phyloP scores from a whole-genome alignment of 2,888 invertebrate genomes.

The Heteropelma amictum region DNA sequence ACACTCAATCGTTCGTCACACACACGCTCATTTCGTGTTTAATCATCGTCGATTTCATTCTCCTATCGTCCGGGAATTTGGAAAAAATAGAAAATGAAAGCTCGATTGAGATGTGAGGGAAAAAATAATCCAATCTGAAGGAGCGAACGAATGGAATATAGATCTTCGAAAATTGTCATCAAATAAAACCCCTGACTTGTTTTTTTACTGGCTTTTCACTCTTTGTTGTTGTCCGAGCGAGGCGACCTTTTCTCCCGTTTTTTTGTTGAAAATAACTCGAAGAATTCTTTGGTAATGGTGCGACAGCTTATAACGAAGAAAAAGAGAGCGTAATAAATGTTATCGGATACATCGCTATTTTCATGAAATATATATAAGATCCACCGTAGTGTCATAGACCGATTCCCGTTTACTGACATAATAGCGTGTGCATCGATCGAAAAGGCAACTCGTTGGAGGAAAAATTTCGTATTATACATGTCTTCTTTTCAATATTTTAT shows the following conservation, averaged over 20 bases:
- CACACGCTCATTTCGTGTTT: background rate
- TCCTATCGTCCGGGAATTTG: background rate
- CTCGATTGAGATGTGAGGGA: background rate
- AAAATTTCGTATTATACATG: conserved; percentile 56
- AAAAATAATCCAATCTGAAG: no score
- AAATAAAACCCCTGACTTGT: background rate
- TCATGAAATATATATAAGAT: background rate
- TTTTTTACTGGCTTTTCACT: background rate
- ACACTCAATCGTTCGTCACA: background rate
- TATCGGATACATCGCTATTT: background rate
- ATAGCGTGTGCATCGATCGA: conserved; percentile 67
- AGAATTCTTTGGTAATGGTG: background rate
- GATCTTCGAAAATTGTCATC: background rate
- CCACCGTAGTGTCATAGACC: conserved; percentile 35
- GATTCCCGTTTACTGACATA: conserved; percentile 55
- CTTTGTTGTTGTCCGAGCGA: background rate
- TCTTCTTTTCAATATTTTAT: conserved; percentile 28
- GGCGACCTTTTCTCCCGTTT: background rate
- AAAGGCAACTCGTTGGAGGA: conserved; percentile 77
- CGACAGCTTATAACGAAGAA: background rate
- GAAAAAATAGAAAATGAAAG: background rate
- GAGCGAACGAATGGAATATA: background rate
- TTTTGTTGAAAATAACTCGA: background rate
- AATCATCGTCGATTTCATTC: background rate
- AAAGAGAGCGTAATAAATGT: background rate